phyloP scores from a whole-genome alignment of 2,113 vertebrate genomes.

The Takifugu flavidus region DNA sequence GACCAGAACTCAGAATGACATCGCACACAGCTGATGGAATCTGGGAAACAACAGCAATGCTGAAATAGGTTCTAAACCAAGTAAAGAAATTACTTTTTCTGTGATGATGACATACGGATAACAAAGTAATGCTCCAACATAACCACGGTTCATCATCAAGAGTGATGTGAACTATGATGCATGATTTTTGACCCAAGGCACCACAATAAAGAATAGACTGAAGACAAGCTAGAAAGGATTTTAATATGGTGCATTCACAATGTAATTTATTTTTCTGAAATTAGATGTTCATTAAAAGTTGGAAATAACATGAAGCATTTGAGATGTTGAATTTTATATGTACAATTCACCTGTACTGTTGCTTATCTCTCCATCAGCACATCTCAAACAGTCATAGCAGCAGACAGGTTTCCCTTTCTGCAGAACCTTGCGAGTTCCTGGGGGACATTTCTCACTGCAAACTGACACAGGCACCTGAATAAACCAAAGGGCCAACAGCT shows the following conservation, averaged over 20 bases:
- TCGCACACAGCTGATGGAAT: conserved; percentile 62
- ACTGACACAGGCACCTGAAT: conserved; percentile 65
- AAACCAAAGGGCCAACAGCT: not conserved
- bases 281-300: too few species aligned
- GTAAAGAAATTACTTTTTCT: not conserved
- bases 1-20: conserved; percentile 70
- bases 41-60: conserved; percentile 26
- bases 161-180: too few species aligned
- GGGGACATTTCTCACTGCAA: conserved; percentile 65
- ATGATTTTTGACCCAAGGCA: too few species aligned
- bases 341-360: conserved; percentile 54
- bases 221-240: too few species aligned
- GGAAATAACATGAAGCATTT: too few species aligned
- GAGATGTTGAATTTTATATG: not conserved
- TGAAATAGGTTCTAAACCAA: not conserved
- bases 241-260: too few species aligned
- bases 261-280: too few species aligned
- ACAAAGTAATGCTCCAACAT: too few species aligned
- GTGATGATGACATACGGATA: too few species aligned
- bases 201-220: too few species aligned
- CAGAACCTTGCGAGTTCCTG: conserved; percentile 67
- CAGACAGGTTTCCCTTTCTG: conserved; percentile 72
- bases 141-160: too few species aligned
- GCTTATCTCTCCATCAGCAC: conserved; percentile 71
- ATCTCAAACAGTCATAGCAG: conserved; percentile 72